These are phyloP conservation scores for Halisarca cf. caerulea DNA, from an alignment of 37 sponge, comb jelly and placozoan species.

Conservation along the genomic window DNA sequence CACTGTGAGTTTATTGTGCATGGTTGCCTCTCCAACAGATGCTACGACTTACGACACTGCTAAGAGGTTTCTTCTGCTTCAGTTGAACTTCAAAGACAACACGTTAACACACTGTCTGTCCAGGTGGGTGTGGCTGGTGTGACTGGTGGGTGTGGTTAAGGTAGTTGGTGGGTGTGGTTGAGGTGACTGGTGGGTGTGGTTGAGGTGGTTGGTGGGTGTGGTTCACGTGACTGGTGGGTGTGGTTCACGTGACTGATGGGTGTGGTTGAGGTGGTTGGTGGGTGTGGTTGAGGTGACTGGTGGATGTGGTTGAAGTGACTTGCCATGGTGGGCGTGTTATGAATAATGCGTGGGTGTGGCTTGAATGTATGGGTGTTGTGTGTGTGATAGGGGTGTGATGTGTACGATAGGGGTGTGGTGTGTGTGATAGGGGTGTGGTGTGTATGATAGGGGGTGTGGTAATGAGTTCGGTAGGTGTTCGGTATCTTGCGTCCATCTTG, in stretches of 20 bases:
- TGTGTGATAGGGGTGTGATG: too few species aligned
- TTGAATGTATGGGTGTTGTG: too few species aligned
- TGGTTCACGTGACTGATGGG: neutral
- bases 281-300: neutral
- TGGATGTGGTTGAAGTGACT: neutral
- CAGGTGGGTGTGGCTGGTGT: constrained; percentile 42
- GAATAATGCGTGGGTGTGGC: too few species aligned
- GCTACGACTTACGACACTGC: constrained; percentile 81
- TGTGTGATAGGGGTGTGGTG: too few species aligned
- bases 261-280: neutral
- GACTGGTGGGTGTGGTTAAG: neutral
- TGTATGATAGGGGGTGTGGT: neutral
- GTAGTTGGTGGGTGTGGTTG: neutral
- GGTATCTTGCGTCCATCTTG: neutral
- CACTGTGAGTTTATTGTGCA: too few species aligned
- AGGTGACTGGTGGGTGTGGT: neutral
- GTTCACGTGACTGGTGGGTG: neutral
- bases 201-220: neutral
- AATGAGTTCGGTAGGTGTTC: too few species aligned
- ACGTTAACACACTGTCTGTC: constrained; percentile 64
- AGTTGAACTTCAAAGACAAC: constrained; percentile 65
- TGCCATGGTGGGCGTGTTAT: too few species aligned
- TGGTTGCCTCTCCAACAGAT: constrained; percentile 53
- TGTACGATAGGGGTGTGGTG: neutral
- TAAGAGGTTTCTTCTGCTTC: constrained; percentile 62